Evolutionary conservation across 2,797 vertebrate species (phyloP).

Genomic region (Epinephelus malabaricus): DNA sequence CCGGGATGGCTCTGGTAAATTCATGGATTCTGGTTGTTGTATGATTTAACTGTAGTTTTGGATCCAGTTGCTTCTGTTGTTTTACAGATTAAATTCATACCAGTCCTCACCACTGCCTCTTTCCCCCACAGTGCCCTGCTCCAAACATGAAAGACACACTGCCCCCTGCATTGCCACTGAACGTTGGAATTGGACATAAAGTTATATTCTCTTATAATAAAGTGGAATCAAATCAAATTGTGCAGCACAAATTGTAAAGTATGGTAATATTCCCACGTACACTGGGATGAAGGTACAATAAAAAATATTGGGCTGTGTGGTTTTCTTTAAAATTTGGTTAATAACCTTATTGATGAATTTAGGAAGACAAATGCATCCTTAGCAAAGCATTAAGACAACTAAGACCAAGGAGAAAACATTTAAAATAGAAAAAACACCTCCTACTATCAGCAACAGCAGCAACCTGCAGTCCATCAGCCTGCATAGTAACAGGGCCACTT

Average conservation of each 20-base stretch:
- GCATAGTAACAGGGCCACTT: not conserved
- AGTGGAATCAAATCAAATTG: no score
- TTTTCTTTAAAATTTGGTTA: not conserved
- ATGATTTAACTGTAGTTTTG: no score
- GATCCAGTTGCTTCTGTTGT: no score
- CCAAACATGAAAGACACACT: not conserved
- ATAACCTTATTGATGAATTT: not conserved
- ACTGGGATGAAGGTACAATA: no score
- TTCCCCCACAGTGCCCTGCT: no score
- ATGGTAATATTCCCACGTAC: no score
- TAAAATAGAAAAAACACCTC: not conserved
- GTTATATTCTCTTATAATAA: no score
- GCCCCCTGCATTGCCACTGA: not conserved
- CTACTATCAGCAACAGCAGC: not conserved
- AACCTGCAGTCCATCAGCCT: conserved; percentile 2
- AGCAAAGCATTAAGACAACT: not conserved
- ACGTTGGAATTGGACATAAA: not conserved
- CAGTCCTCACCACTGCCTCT: no score
- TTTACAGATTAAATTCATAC: no score
- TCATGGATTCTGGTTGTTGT: no score
- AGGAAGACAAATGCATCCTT: not conserved
- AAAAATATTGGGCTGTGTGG: not conserved
- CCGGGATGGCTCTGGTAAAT: no score
- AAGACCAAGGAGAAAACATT: not conserved
- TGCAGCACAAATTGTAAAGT: no score